Evolutionary conservation across 2,113 vertebrate species (phyloP), one percentile per base, ranked within the genome.

Genomic region (Scartelaos histophorus): DNA sequence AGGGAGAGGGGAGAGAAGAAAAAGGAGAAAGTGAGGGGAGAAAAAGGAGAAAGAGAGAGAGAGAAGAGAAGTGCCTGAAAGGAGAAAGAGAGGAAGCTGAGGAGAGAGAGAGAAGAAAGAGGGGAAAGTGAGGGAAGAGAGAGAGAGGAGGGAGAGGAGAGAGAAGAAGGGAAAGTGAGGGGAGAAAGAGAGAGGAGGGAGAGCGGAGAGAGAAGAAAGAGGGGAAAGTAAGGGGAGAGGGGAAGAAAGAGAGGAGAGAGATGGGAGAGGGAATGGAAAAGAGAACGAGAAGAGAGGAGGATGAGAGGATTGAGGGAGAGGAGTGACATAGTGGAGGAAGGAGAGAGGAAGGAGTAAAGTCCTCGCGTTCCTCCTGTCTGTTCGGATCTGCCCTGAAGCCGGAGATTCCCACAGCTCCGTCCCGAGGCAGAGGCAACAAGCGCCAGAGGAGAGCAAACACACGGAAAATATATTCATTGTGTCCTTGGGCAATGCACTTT

Each of bases 341-440:
- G 95, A 95, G 94, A 96, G 85, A 90, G 85, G 94, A 90, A 82
- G 94, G 84, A 67, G 88, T 94, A 91, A 93, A 94, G 94, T 94
- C 92, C 89, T 92, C 90, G 93, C 91, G 93, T 80, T 94, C 94
- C 79, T 12, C 92, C 82, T 95, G 95, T 96, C 95, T 94, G 90
- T 85, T 90, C 90, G 84, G 85, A 96, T 96, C 88, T 87, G 93
- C 95, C 94, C 95, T 69, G 60, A 85, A 78, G 89, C 92, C 93
- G 93, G 93, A 86, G 88, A 97, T 92, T 91, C 77, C 60, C 43
- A 51, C 13, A 60, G 69, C 61, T 17, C 25, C 71, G 69, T 80
- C 89, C 87, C 85, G 67, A 13, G 83, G 85, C 79, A 47, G 70
- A 34, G 60, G 73, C 65, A 75, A 74, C 77, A 75, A 73, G 69